A percentile compares a stretch with the other conserved stretches of the same genome.
phyloP scores from a whole-genome alignment of 2,113 vertebrate genomes.

The Datnioides undecimradiatus region DNA sequence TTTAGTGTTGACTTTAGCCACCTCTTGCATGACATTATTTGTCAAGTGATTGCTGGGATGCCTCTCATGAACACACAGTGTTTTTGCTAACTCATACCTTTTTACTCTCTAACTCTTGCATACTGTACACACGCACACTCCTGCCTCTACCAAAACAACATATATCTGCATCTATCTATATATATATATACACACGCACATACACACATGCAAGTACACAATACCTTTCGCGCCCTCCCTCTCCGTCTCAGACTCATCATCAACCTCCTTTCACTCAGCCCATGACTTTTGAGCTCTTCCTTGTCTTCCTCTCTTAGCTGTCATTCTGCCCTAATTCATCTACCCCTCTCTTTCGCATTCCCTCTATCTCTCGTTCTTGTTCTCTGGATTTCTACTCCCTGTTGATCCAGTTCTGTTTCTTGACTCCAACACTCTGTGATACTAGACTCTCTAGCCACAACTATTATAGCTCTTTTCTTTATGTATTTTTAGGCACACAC shows the following conservation, averaged over 20 bases:
- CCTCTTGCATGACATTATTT: slow-evolving; percentile 14
- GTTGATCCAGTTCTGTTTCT: slow-evolving; percentile 80
- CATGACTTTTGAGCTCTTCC: slow-evolving; percentile 64
- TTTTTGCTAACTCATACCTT: slow-evolving; percentile 64
- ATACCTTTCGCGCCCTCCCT: slow-evolving; percentile 41
- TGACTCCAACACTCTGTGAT: slow-evolving; percentile 77
- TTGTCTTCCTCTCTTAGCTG: slow-evolving; percentile 48
- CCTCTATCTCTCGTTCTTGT: slow-evolving; percentile 56
- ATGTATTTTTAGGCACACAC: slow-evolving; percentile 78
- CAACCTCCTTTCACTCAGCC: slow-evolving; percentile 56
- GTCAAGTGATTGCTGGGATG: slow-evolving; percentile 80
- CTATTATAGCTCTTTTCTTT: slow-evolving; percentile 65
- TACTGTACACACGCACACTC: slow-evolving; percentile 71
- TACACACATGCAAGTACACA: slow-evolving; percentile 44
- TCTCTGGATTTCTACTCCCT: slow-evolving; percentile 72
- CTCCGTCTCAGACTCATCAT: slow-evolving; percentile 62
- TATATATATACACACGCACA: slow-evolving; percentile 34
- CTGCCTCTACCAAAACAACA: slow-evolving; percentile 38
- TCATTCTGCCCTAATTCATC: slow-evolving; percentile 53
- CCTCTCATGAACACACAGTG: slow-evolving; percentile 56
- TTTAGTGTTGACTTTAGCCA: neutral
- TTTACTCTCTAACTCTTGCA: slow-evolving; percentile 54
- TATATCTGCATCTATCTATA: slow-evolving; percentile 39
- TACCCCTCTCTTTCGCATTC: slow-evolving; percentile 44
- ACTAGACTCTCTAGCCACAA: slow-evolving; percentile 67